Evolutionary conservation across 2,113 vertebrate species (phyloP).

Genomic region (Connochaetes taurinus): DNA sequence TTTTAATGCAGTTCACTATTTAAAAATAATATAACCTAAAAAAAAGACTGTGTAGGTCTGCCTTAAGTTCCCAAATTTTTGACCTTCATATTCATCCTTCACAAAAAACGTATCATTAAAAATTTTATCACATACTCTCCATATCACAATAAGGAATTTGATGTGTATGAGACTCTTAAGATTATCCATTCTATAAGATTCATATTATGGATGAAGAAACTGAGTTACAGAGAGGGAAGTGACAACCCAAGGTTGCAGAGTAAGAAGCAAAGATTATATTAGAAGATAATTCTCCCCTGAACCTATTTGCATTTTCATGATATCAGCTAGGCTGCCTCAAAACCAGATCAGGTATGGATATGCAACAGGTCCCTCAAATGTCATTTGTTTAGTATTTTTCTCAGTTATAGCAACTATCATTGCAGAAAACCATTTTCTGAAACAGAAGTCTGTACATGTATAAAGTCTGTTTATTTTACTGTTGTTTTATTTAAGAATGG

Average conservation of each 20-base stretch:
- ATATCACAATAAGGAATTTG: neutral
- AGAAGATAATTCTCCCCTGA: neutral
- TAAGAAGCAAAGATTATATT: neutral
- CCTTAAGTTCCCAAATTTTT: neutral
- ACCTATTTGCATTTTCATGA: neutral
- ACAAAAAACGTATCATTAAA: neutral
- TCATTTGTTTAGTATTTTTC: neutral
- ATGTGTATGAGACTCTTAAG: neutral
- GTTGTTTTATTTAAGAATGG: constrained; percentile 40
- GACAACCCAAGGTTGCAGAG: neutral
- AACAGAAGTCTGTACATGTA: neutral
- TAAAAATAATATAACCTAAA: neutral
- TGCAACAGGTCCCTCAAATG: neutral
- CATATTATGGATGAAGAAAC: neutral
- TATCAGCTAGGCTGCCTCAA: neutral
- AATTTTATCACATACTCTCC: neutral
- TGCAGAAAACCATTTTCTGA: neutral
- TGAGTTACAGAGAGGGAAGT: neutral
- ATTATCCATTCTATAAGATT: neutral
- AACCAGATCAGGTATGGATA: neutral
- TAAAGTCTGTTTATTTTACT: constrained; percentile 18
- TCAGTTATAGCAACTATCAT: neutral
- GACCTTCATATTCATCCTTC: neutral
- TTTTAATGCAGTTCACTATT: neutral
- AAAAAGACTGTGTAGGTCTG: neutral